These are phyloP conservation scores for Kradibia gibbosae DNA, from an alignment of 1,140 invertebrate genomes.

Conservation along the genomic window DNA sequence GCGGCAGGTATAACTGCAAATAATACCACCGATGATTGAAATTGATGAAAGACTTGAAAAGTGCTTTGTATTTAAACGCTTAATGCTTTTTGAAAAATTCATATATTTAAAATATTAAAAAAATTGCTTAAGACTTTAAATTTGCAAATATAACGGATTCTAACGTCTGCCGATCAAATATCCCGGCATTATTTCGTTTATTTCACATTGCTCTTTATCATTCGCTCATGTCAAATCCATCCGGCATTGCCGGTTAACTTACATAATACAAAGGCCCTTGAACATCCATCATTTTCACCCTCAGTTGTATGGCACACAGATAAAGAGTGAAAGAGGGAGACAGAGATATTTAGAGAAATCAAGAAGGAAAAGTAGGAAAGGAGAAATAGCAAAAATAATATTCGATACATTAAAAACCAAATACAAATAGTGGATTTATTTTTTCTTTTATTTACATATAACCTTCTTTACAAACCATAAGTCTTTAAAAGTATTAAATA, in stretches of 20 bases:
- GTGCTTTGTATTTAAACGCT: too few species aligned
- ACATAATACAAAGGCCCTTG: constrained; percentile 18
- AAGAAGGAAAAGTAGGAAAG: not conserved
- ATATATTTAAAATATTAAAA: too few species aligned
- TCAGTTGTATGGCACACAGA: not conserved
- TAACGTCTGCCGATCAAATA: constrained; percentile 36
- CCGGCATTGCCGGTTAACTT: not conserved
- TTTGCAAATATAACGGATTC: constrained; percentile 38
- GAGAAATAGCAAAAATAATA: not conserved
- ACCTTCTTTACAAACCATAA: too few species aligned
- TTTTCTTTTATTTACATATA: too few species aligned
- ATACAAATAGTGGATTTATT: too few species aligned
- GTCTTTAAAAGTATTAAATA: too few species aligned
- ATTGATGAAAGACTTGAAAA: too few species aligned
- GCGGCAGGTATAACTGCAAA: too few species aligned
- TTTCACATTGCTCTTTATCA: constrained; percentile 46
- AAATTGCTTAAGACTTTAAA: too few species aligned
- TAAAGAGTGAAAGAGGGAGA: not conserved
- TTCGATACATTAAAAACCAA: too few species aligned
- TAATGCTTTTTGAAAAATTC: too few species aligned
- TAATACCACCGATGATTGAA: too few species aligned
- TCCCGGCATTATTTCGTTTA: not conserved
- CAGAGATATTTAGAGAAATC: not conserved
- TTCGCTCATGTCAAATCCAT: constrained; percentile 10
- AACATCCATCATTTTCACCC: constrained; percentile 36